phyloP scores from a whole-genome alignment of 2,888 invertebrate genomes.

The Aromia moschata region DNA sequence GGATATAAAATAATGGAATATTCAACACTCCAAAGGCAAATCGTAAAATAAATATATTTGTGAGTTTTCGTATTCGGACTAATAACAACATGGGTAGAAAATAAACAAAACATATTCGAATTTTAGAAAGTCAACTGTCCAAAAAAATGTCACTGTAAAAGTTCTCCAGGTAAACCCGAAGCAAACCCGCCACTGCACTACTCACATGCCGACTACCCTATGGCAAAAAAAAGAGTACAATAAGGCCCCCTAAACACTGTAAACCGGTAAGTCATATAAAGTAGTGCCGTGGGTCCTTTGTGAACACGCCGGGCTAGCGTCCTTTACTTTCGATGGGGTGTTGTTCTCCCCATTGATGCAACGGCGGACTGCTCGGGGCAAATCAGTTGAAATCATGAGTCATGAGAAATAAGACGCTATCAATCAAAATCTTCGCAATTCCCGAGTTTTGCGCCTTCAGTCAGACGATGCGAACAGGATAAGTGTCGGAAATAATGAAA shows the following conservation, averaged over 20 bases:
- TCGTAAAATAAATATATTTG: too few relatives aligned
- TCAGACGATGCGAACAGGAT: too few relatives aligned
- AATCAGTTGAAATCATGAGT: slow-evolving; percentile 57
- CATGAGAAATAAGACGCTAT: slow-evolving; percentile 50
- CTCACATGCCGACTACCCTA: slow-evolving; percentile 46
- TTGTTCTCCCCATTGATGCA: slow-evolving; percentile 54
- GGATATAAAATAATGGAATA: too few relatives aligned
- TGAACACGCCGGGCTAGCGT: slow-evolving; percentile 46
- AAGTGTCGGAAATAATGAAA: too few relatives aligned
- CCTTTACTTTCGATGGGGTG: slow-evolving; percentile 53
- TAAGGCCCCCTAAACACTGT: slow-evolving; percentile 53
- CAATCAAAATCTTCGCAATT: slow-evolving; percentile 47
- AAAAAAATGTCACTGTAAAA: background rate
- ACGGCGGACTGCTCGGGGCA: slow-evolving; percentile 48
- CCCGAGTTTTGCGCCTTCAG: slow-evolving; percentile 1
- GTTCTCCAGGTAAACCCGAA: background rate
- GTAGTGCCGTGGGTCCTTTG: slow-evolving; percentile 43
- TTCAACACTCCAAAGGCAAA: too few relatives aligned
- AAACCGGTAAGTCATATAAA: slow-evolving; percentile 53
- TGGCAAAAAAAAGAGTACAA: slow-evolving; percentile 47
- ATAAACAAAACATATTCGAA: too few relatives aligned
- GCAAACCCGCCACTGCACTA: slow-evolving; percentile 25
- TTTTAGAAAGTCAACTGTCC: background rate
- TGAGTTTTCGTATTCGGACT: too few relatives aligned
- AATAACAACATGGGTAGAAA: too few relatives aligned